phyloP scores from a whole-genome alignment of 1,140 invertebrate genomes.

The Drosophila paulistorum region DNA sequence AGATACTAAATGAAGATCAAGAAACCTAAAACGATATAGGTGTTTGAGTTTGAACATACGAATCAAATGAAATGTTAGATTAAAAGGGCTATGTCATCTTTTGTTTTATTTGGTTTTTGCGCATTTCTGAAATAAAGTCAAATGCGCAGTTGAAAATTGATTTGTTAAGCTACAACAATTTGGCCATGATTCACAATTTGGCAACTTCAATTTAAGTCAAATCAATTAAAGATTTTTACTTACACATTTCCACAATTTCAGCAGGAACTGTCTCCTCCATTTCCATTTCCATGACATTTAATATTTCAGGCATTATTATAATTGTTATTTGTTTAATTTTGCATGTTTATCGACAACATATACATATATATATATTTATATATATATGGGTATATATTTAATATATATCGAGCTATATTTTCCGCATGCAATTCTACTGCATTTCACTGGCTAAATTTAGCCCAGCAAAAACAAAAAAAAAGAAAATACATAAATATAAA shows the following conservation, averaged over 20 bases:
- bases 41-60: too few species aligned
- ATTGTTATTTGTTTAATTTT: not conserved
- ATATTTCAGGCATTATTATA: conserved; percentile 5
- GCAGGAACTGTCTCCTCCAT: conserved; percentile 10
- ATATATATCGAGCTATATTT: not conserved
- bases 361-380: too few species aligned
- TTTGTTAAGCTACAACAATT: not conserved
- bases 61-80: too few species aligned
- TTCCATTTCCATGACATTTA: conserved; percentile 13
- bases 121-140: not conserved
- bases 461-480: conserved; percentile 4
- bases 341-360: not conserved
- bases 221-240: not conserved
- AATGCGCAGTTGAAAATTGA: not conserved
- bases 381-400: too few species aligned
- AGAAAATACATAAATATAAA: not conserved
- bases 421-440: conserved; percentile 11
- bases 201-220: too few species aligned
- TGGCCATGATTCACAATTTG: too few species aligned
- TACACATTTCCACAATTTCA: conserved; percentile 17
- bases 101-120: too few species aligned
- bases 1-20: too few species aligned
- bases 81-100: too few species aligned
- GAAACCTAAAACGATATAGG: too few species aligned
- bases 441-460: conserved; percentile 14